Evolutionary conservation across 2,113 vertebrate species (phyloP).

Genomic region (Ceyx cyanopectus): DNA sequence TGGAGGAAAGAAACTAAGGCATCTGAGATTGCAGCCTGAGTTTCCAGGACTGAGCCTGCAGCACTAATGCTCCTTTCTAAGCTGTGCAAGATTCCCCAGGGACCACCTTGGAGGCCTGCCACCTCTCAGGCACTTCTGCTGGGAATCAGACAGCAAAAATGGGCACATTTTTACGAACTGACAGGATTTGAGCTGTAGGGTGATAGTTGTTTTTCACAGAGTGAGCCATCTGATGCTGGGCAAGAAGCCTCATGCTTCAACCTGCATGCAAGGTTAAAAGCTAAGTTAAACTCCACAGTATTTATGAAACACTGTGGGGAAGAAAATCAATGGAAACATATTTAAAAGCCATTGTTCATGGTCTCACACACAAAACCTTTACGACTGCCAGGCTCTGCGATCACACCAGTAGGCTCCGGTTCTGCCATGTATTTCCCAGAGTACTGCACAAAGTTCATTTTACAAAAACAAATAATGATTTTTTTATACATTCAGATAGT

Average conservation of each 20-base stretch:
- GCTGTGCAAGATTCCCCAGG: neutral
- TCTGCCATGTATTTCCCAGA: neutral
- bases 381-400: neutral
- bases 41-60: neutral
- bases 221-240: neutral
- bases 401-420: neutral
- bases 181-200: neutral
- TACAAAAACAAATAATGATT: neutral
- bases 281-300: neutral
- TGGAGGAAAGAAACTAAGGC: neutral
- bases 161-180: fast-evolving
- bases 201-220: neutral
- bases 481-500: neutral
- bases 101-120: neutral
- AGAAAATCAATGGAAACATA: slow-evolving; percentile 37
- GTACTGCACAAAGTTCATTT: neutral
- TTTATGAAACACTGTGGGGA: slow-evolving; percentile 11
- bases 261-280: neutral
- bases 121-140: neutral
- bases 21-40: neutral
- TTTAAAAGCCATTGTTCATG: neutral
- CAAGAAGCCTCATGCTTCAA: neutral
- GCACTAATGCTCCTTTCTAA: fast-evolving
- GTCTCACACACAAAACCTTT: neutral
- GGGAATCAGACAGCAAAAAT: neutral